Evolutionary conservation across 64 coral and sea anemone genomes (phyloP).

Genomic region (Orbicella faveolata): DNA sequence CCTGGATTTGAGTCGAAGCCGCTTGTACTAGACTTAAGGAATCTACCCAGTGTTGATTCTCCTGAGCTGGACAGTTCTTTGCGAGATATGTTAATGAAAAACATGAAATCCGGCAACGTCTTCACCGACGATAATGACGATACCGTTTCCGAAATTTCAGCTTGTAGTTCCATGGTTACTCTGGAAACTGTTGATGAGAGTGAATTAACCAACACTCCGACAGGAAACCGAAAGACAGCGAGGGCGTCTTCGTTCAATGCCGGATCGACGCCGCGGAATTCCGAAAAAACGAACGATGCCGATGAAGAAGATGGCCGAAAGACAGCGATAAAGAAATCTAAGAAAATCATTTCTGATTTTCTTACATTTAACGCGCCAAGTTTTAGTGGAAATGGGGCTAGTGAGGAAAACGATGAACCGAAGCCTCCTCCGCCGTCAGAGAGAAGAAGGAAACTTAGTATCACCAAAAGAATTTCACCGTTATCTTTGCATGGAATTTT

Average conservation of each 20-base stretch:
- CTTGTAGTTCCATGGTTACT: constrained; percentile 53
- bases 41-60: constrained; percentile 27
- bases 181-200: constrained; percentile 53
- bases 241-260: constrained; percentile 12
- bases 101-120: background rate
- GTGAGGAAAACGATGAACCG: constrained; percentile 21
- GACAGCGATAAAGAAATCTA: constrained; percentile 58
- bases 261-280: constrained; percentile 33
- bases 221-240: constrained; percentile 19
- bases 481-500: constrained; percentile 43
- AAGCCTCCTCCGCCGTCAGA: background rate
- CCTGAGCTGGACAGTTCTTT: constrained; percentile 56
- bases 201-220: constrained; percentile 26
- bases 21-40: constrained; percentile 30
- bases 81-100: constrained; percentile 36
- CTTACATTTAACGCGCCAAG: constrained; percentile 62
- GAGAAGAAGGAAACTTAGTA: constrained; percentile 19
- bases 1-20: constrained; percentile 42
- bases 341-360: constrained; percentile 75
- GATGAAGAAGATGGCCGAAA: constrained; percentile 71
- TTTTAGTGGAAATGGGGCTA: constrained; percentile 16
- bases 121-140: constrained; percentile 59
- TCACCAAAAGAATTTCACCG: constrained; percentile 51
- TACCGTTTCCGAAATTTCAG: constrained; percentile 62
- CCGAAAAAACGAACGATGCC: constrained; percentile 52